Evolutionary conservation across 2,888 invertebrate species (phyloP), one percentile per base, ranked within the genome.

Genomic region (Drosophila longiperda): DNA sequence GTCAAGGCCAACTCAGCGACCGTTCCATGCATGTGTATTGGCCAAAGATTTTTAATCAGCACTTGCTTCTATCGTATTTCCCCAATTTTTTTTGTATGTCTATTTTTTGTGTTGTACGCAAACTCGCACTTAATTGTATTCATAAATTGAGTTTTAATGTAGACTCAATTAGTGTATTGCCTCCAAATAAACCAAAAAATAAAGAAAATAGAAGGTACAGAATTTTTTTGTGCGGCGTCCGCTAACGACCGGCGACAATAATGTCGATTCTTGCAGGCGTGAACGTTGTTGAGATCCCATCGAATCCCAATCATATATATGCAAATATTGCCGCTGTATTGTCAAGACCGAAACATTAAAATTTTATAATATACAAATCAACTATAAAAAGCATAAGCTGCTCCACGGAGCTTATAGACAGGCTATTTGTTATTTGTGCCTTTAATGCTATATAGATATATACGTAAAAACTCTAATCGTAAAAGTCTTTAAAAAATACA

Each of bases 111-210:
- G 4, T 4, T 20, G 55, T n/a, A 12, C 38, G 20, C 53, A 64
- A 65, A 49, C 61, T 61, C 60, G 52, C 75, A 59, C 59, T 55
- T 62, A 66, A 65, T 78, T 66, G 74, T 75, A 63, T 48, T 64
- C 65, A 77, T 74, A 84, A 87, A 87, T 87, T 85, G 89, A 80
- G 77, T 87, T 87, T 87, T 87, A 85, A 87, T 89, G 89, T 89
- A 45, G 15, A 45, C 45, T 45, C 45, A 45, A 45, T 45, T 45
- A 84, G 57, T 61, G 61, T 62, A 63, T 59, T 77, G 65, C 45
- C 74, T 53, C 57, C 12, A 77, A 66, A 81, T 74, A 50, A 60
- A 53, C 36, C 32, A 60, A 73, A 32, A 54, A 52, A 54, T 34
- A 62, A 73, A 53, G 54, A 26, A 49, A 67, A 63, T 52, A 58